A percentile compares a stretch with the other conserved stretches of the same genome.
Evolutionary conservation across 2,797 vertebrate species (phyloP).

Genomic region (Luscinia megarhynchos): DNA sequence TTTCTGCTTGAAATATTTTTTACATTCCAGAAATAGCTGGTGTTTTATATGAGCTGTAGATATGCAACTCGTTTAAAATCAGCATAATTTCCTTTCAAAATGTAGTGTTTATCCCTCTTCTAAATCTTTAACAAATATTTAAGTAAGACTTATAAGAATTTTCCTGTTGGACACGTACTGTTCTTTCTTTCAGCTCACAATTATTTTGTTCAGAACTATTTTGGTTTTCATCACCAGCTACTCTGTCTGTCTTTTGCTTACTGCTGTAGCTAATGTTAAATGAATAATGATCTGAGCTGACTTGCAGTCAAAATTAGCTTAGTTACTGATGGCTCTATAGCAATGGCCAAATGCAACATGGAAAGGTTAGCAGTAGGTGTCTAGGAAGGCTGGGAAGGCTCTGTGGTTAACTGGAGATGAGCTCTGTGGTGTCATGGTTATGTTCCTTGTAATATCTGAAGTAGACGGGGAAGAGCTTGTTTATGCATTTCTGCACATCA

Average conservation of each 20-base stretch:
- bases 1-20: constrained; percentile 7
- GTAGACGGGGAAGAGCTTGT: neutral
- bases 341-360: neutral
- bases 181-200: neutral
- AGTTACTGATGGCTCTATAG: neutral
- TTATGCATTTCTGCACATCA: neutral
- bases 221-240: neutral
- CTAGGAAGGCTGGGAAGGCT: neutral
- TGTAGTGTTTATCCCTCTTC: neutral
- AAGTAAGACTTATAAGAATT: neutral
- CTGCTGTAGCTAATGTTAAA: neutral
- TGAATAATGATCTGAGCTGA: neutral
- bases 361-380: neutral
- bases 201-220: neutral
- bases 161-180: neutral
- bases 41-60: neutral
- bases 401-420: constrained; percentile 36
- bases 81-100: neutral
- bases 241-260: neutral
- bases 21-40: constrained; percentile 34
- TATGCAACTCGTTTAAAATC: neutral
- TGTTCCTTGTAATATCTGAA: constrained; percentile 41
- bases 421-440: constrained; percentile 26
- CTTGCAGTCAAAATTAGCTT: neutral
- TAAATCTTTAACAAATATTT: neutral